Evolutionary conservation across 2,113 vertebrate genomes (phyloP), one percentile per base, ranked within the genome.

Genomic region (Stigmatopora nigra): DNA sequence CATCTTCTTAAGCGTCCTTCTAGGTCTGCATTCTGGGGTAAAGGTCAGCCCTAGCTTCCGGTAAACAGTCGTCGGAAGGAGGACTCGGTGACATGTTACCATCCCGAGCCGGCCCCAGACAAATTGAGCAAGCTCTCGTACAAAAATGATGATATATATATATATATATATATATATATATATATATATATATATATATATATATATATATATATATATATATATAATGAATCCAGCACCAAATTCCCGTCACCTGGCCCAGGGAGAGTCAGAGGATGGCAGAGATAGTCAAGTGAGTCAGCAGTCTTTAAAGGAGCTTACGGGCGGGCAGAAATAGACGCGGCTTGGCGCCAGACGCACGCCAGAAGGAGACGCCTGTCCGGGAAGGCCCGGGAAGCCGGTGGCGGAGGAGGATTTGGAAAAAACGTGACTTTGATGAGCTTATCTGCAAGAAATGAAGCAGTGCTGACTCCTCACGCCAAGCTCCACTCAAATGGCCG

Each of bases 241-340:
- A n/a, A n/a, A n/a, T n/a, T n/a, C 46, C 14, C 15, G 12, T 48
- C 46, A 48, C 4, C 3, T 48, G 5, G 5, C 46, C 15, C 5
- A 16, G 5, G 38, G 38, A 41, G 46, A 48, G 5, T 14, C 14
- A 14, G 46, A 48, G 46, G 46, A 48, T 48, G 4, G 11, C 46
- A 16, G 46, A 48, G 15, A 60, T 19, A 41, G 58, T 60, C 51
- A 67, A 81, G 61, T 79, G 59, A 79, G 79, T 59, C 47, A 0
- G 68, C n/a, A 65, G 56, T 78, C 63, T 58, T 73, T 60, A 80
- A 82, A 85, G 71, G 22, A 76, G 87, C 80, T 88, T 88, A 87
- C 8, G 55, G 65, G 66, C 65, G 55, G 65, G 66, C 65, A 63
- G 67, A 82, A 78, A 84, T 81, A 87, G 78, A 65, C 57, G 65